Conservation (phyloP, 2,888 invertebrate species). For the Sinopyrophorus schimmeli region DNA sequence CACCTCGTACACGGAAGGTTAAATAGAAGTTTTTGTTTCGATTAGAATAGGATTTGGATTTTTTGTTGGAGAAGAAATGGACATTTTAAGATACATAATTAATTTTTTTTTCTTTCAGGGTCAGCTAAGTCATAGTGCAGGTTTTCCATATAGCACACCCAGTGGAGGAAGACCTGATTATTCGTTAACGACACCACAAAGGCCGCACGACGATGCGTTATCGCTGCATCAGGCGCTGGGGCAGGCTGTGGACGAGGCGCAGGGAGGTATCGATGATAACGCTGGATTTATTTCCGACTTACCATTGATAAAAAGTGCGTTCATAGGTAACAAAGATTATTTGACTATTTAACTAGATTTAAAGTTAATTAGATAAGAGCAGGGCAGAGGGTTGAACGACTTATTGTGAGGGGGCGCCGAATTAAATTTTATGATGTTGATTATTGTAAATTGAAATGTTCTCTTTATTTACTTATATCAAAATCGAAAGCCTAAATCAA, state of each 20-base stretch:
- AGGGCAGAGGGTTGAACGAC: no score
- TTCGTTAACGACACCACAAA: conserved; percentile 46
- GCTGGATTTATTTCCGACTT: conserved; percentile 87
- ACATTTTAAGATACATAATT: neutral
- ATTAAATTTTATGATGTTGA: no score
- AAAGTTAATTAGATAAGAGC: no score
- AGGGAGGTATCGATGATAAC: conserved; percentile 78
- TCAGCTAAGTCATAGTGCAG: conserved; percentile 53
- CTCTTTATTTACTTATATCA: neutral
- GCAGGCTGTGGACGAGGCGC: conserved; percentile 68
- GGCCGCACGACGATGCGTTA: conserved; percentile 69
- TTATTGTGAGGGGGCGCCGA: no score
- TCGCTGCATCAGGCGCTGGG: conserved; percentile 83
- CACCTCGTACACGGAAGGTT: no score
- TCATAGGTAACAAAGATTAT: conserved; percentile 26
- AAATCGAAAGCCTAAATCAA: neutral
- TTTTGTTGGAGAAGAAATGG: neutral
- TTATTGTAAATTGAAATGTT: no score
- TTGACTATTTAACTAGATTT: neutral
- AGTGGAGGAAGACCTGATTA: conserved; percentile 59
- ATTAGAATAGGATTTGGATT: no score
- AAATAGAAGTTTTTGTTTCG: conserved; percentile 1
- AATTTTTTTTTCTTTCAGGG: conserved; percentile 43
- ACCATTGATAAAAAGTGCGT: conserved; percentile 88
- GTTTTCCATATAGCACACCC: conserved; percentile 58